Evolutionary conservation across 1,140 invertebrate species (phyloP), one percentile per base, ranked within the genome.

Genomic region (Eueides isabella): DNA sequence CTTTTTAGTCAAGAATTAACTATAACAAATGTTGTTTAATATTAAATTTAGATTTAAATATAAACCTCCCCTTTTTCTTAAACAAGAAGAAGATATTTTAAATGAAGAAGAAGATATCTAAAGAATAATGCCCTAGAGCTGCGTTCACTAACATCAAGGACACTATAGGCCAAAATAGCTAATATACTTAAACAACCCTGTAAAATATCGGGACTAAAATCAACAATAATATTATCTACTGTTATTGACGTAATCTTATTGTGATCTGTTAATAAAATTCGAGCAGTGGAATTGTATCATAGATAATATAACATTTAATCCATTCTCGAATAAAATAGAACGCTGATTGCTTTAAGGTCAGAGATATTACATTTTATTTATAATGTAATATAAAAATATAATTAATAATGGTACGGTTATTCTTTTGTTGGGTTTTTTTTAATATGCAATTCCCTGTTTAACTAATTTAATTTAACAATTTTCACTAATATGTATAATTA

Each of bases 261-360:
- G 19, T 55, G 26, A 55, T 55, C 48, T 55, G 19, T 19, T 26
- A 55, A 55, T 55, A 55, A 23, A 55, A 23, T 55, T 55, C 23
- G 48, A 23, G 30, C 66, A 19, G 67, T 19, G 30, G 72, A 73
- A 73, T 73, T 73, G 62, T 71, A 71, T 55, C 35, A 61, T 67
- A 71, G 65, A 62, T 38, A 38, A 44, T 31, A 67, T 68, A 69
- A 67, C 70, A 72, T 77, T 55, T 74, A 71, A 69, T 64, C 29
- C 75, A 72, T 65, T 76, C 71, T 71, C 66, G 38, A 64, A 69
- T 48, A 48, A 70, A 77, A 69, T 73, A 61, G 61, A 73, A 48
- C 67, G 48, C 44, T 73, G 75, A 77, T 77, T 77, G 72, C 48
- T 23, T 55, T 72, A 71, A 77, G 75, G 75, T 77, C 75, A 64